Evolutionary conservation across 2,888 invertebrate genomes (phyloP).

Genomic region (Nemurella pictetii): DNA sequence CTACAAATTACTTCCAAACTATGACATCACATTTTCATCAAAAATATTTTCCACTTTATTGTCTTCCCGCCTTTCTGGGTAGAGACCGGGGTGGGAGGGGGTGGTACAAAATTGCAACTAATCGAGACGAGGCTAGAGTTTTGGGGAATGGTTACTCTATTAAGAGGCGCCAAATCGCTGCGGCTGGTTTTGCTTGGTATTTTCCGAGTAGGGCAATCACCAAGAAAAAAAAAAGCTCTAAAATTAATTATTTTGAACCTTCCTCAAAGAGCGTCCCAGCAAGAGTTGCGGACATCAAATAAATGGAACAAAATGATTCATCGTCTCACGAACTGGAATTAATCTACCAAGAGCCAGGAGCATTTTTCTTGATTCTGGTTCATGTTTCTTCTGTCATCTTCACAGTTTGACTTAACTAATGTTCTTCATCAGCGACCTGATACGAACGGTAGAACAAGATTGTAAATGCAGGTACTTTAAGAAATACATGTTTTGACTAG

Average conservation of each 20-base stretch:
- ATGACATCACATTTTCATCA: neutral
- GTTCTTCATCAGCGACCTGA: neutral
- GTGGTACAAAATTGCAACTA: neutral
- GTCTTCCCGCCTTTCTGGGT: neutral
- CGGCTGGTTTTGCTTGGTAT: neutral
- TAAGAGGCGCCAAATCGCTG: neutral
- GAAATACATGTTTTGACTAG: neutral
- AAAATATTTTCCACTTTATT: neutral
- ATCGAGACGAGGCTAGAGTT: neutral
- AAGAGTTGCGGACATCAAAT: neutral
- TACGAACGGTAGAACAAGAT: neutral
- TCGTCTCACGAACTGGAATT: neutral
- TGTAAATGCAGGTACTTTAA: neutral
- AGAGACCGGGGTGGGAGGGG: neutral
- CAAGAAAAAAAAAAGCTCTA: constrained; percentile 33
- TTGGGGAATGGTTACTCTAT: neutral
- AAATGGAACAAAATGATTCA: constrained; percentile 5
- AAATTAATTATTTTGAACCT: constrained; percentile 32
- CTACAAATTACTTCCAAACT: neutral
- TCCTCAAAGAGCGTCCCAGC: neutral
- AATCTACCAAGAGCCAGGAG: neutral
- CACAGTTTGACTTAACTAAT: neutral
- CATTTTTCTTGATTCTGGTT: neutral
- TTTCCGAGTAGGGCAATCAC: constrained; percentile 30
- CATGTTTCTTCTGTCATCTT: neutral